Evolutionary conservation across 2,888 invertebrate species (phyloP), one percentile per base, ranked within the genome.

Genomic region (Lutraria lutraria): DNA sequence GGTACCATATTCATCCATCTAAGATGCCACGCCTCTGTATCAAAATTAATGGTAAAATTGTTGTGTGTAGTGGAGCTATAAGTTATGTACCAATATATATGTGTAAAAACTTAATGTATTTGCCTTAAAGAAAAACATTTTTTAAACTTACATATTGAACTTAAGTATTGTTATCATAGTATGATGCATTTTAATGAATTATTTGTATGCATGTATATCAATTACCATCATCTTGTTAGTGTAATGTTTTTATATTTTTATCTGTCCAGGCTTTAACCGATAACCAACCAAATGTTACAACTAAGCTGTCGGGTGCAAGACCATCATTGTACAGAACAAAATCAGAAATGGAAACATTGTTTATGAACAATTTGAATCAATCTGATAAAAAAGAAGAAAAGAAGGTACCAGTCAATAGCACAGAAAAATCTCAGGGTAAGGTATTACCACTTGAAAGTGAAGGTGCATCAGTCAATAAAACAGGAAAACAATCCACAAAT

Each of bases 301-400:
- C 79, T 63, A 92, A 90, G 76, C 88, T 91, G 72, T 60, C 68
- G n/a, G 83, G 52, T 21, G 43, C 83, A 15, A 82, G 88, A 84
- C 89, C 90, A 19, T 31, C 76, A 53, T 68, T 89, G 53, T 91
- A 91, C 53, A 76, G 92, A 34, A 88, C 90, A 82, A 86, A 88
- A 80, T 54, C 31, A 29, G 91, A 91, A 54, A 89, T 92, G 87
- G 88, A 90, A 54, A 85, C 31, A 80, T 31, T 85, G 80, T 53
- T 85, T 21, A 16, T 80, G 43, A n/a, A 34, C 53, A 13, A 81
- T 68, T 25, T 56, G 25, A 56, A 56, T 29, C 56, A 82, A 56
- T 31, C 54, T 21, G 29, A 25, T 82, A 53, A 25, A 82, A 29
- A 0, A 54, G 19, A 29, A 54, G 29, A 52, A 56, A 56, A 54